A percentile compares a stretch with the other conserved stretches of the same genome.
phyloP scores from a whole-genome alignment of 2,113 vertebrate genomes.

The Cichladusa arquata region DNA sequence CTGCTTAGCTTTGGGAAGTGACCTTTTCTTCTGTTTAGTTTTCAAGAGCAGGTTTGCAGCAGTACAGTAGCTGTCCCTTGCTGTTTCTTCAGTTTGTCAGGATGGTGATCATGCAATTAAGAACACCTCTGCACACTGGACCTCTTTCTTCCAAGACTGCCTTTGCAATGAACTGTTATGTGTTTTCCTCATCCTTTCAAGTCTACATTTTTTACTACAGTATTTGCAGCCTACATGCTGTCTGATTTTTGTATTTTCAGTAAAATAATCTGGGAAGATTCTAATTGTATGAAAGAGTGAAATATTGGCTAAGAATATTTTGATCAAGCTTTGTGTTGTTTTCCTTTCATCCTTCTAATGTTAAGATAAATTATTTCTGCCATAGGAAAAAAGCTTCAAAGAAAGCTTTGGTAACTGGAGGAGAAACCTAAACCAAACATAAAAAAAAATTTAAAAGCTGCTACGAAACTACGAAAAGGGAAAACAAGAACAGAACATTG shows the following conservation, averaged over 20 bases:
- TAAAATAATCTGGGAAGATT: neutral
- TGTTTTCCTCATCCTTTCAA: neutral
- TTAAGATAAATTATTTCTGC: neutral
- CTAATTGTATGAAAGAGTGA: neutral
- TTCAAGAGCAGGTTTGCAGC: neutral
- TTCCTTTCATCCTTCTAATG: neutral
- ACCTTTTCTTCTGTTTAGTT: neutral
- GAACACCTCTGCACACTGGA: neutral
- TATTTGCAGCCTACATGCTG: neutral
- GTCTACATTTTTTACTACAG: neutral
- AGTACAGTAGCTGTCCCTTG: neutral
- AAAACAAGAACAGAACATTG: neutral
- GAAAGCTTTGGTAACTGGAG: neutral
- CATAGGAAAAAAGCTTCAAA: neutral
- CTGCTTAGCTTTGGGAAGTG: neutral
- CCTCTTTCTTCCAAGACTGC: neutral
- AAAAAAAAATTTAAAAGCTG: neutral
- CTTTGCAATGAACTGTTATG: neutral
- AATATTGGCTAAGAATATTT: neutral
- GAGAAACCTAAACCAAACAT: neutral
- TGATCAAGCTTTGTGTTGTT: neutral
- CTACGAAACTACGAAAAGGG: neutral
- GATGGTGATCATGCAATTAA: neutral
- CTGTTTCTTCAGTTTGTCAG: neutral
- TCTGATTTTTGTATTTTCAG: neutral